Percentiles rank a stretch among this genome's conserved stretches.
Conservation (phyloP, 2,113 vertebrate species). For the Psittacula cyanocephala region DNA sequence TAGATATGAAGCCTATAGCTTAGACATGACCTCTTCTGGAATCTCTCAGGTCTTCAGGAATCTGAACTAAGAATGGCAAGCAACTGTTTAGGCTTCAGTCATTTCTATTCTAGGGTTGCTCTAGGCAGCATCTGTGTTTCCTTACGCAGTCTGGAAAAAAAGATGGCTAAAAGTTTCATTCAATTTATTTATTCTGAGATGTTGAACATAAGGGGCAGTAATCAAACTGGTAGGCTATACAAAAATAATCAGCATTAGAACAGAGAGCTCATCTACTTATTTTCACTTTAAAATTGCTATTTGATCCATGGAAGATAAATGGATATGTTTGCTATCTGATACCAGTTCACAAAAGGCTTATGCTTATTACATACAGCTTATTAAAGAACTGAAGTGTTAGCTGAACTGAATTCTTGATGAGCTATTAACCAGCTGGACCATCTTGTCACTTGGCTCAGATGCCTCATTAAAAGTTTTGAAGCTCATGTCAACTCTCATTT, state of each 20-base stretch:
- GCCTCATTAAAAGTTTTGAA: constrained; percentile 35
- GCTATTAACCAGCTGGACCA: constrained; percentile 35
- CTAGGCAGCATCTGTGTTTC: constrained; percentile 1
- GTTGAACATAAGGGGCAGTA: not conserved
- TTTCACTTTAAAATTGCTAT: not conserved
- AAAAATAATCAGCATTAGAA: not conserved
- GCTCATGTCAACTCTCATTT: not conserved
- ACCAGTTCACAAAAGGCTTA: not conserved
- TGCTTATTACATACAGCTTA: constrained; percentile 19
- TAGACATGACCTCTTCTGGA: not conserved
- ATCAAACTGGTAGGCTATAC: not conserved
- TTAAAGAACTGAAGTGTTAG: not conserved
- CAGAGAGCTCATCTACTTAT: not conserved
- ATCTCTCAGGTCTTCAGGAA: constrained; percentile 36
- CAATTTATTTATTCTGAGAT: not conserved
- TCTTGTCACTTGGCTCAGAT: constrained; percentile 38
- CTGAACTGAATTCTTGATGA: constrained; percentile 36
- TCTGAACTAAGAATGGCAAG: constrained; percentile 37
- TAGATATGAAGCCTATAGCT: not conserved
- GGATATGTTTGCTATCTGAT: not conserved
- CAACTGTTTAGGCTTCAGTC: constrained; percentile 54
- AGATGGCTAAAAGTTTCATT: not conserved
- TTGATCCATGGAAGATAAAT: constrained; percentile 4
- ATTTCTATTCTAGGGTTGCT: constrained; percentile 54
- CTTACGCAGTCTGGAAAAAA: not conserved